Conservation (phyloP, 2,113 vertebrate species). For the Strix aluco region DNA sequence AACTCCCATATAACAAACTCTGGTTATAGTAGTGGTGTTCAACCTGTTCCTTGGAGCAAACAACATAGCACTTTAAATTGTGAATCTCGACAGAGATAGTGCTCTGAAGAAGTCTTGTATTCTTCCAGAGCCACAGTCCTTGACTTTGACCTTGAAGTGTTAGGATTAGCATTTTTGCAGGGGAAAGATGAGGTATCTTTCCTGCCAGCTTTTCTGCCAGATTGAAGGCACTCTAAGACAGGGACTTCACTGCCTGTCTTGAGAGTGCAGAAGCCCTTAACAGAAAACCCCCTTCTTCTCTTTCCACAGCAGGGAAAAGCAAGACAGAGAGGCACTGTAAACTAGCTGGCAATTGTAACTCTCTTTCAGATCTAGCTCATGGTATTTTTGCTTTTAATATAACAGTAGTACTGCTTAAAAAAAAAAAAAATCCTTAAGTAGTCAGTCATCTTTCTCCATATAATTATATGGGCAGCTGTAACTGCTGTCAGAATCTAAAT, state of each 20-base stretch:
- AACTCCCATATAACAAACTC: neutral
- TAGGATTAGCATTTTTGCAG: neutral
- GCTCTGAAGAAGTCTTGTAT: neutral
- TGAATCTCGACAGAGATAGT: neutral
- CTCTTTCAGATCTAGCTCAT: neutral
- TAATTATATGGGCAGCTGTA: neutral
- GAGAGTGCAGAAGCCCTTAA: neutral
- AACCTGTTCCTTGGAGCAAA: neutral
- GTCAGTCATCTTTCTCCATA: neutral
- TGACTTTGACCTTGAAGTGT: neutral
- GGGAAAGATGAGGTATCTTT: neutral
- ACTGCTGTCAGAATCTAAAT: neutral
- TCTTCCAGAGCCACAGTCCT: neutral
- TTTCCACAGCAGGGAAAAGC: neutral
- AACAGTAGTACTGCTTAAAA: neutral
- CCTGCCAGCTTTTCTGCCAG: neutral
- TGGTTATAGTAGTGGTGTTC: neutral
- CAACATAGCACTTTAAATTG: neutral
- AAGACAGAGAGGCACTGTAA: neutral
- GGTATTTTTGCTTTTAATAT: neutral
- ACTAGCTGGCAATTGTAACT: neutral
- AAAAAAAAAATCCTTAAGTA: neutral
- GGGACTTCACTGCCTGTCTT: neutral
- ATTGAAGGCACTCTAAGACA: neutral
- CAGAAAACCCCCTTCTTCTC: neutral